Evolutionary conservation across 2,888 invertebrate genomes (phyloP), one percentile per base, ranked within the genome.

Genomic region (Agrochola litura): DNA sequence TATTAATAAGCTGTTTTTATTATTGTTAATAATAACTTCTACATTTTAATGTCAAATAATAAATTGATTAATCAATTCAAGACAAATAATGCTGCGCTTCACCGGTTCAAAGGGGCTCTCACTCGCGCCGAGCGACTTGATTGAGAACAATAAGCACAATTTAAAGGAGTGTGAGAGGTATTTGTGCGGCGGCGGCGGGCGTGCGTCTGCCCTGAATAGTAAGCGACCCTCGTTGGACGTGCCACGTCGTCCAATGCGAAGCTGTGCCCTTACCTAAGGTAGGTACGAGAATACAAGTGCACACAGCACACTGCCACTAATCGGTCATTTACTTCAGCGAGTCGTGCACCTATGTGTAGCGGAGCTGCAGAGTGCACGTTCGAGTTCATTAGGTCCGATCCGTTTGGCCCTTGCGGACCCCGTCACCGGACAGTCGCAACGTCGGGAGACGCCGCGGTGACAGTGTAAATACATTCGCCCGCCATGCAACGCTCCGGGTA

Each of bases 41-140:
- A 66, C 14, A 56, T 71, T 67, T 67, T 37, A 80, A 69, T 69
- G 65, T 66, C 37, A 43, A 69, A 63, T 73, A 66, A 69, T 63
- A 76, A 76, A 43, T 72, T 37, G 60, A 73, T 73, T 65, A 76
- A 69, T 73, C 72, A 69, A 73, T 80, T 71, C 22, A 43, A 68
- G 56, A 63, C 30, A 6, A 64, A 68, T 30, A 54, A 46, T 14
- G 80, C 6, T 5, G 71, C 67, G 37, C 54, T 63, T 63, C 63
- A 66, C 41, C 25, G 54, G 14, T 25, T 43, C 54, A 30, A 25
- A 19, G 12, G 41, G 41, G 25, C 56, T 69, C 69, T 25, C 74
- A 74, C 66, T 66, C 58, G 25, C 43, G 19, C 22, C 30, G 67
- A 46, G 25, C 49, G n/a, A 46, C 14, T 65, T 41, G 56, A 60